phyloP scores from a whole-genome alignment of 2,797 vertebrate species.

The Myotis myotis region DNA sequence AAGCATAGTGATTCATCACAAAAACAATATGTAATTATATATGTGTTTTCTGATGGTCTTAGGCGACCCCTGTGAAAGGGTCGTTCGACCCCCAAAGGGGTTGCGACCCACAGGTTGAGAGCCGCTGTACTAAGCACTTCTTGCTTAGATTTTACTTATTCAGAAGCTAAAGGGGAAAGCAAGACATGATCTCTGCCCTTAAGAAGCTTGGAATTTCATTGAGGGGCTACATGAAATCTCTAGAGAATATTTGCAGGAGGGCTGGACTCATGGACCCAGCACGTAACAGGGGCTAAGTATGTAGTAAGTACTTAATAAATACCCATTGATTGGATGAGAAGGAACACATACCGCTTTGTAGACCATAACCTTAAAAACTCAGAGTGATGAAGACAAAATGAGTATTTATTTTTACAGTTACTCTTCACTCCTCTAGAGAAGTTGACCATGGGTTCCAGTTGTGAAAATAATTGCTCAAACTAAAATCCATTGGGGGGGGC shows the following conservation, averaged over 20 bases:
- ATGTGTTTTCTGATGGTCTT: too few relatives aligned
- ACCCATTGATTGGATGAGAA: background rate
- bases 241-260: background rate
- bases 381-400: background rate
- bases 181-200: background rate
- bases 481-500: background rate
- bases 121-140: background rate
- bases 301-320: background rate
- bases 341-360: background rate
- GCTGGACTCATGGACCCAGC: background rate
- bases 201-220: background rate
- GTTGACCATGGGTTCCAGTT: background rate
- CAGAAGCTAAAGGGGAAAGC: background rate
- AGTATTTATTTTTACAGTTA: conserved; percentile 43
- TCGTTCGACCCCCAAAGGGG: too few relatives aligned
- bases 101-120: too few relatives aligned
- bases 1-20: too few relatives aligned
- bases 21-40: too few relatives aligned
- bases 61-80: too few relatives aligned
- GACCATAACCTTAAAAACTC: background rate
- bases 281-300: background rate
- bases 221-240: background rate
- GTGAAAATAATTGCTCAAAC: background rate
- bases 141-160: background rate
- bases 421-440: background rate